Conservation (phyloP, 2,888 invertebrate genomes). For the Thumatha senex region DNA sequence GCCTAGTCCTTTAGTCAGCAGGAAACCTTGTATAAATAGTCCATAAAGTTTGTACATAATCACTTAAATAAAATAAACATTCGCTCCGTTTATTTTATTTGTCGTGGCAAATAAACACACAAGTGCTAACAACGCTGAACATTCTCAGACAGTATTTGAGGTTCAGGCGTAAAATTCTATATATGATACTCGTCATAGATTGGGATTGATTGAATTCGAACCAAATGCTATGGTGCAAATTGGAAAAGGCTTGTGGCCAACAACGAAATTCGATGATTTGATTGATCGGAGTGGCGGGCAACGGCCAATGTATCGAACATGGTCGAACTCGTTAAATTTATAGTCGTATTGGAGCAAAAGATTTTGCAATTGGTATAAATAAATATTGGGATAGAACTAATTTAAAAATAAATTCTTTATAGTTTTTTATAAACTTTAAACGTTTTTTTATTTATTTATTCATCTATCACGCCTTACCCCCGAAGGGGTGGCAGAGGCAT, state of each 20-base stretch:
- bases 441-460: too few species aligned
- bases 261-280: background rate
- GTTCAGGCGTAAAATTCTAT: conserved; percentile 39
- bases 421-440: too few species aligned
- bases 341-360: background rate
- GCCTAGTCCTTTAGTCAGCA: too few species aligned
- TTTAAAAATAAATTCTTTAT: too few species aligned
- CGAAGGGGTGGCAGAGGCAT: too few species aligned
- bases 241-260: background rate
- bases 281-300: background rate
- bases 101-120: conserved; percentile 32
- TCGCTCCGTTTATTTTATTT: conserved; percentile 20
- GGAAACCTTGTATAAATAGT: background rate
- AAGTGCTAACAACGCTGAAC: conserved; percentile 16
- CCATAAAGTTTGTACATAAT: conserved; percentile 15
- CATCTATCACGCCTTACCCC: too few species aligned
- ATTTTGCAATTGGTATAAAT: too few species aligned
- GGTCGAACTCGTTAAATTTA: background rate
- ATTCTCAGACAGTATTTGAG: conserved; percentile 13
- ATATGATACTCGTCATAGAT: conserved; percentile 20
- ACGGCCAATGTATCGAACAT: conserved; percentile 15
- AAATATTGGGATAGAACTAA: too few species aligned
- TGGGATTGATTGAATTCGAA: background rate
- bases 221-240: conserved; percentile 3
- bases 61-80: conserved; percentile 19